phyloP scores from a whole-genome alignment of 2,797 vertebrate species.

The Danio jaintianensis region DNA sequence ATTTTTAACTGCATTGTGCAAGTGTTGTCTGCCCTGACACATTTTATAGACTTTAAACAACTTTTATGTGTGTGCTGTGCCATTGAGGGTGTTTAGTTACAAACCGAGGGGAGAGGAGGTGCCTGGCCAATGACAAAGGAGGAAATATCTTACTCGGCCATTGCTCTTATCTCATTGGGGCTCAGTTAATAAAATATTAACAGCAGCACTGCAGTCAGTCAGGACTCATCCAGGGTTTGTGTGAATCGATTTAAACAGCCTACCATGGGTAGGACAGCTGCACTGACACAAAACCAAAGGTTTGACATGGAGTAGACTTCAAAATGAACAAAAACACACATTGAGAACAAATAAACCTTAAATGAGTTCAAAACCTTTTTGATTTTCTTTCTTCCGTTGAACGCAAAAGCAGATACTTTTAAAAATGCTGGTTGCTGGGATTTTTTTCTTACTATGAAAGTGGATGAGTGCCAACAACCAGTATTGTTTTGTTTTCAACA shows the following conservation, averaged over 20 bases:
- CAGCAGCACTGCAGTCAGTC: slow-evolving; percentile 64
- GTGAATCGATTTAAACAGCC: neutral
- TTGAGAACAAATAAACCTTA: neutral
- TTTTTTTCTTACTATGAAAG: no score
- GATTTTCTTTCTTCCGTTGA: no score
- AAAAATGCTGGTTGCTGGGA: no score
- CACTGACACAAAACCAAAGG: neutral
- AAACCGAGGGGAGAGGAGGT: slow-evolving; percentile 62
- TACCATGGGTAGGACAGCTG: neutral
- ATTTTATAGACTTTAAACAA: slow-evolving; percentile 9
- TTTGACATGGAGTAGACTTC: neutral
- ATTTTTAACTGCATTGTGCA: neutral
- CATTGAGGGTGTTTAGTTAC: slow-evolving; percentile 65
- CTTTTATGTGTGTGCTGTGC: neutral
- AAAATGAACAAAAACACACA: neutral
- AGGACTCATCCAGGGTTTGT: slow-evolving; percentile 39
- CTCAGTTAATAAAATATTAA: slow-evolving; percentile 78
- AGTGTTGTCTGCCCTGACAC: neutral
- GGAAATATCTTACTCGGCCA: slow-evolving; percentile 70
- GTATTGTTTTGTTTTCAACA: no score
- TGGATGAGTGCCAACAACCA: no score
- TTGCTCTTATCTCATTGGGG: slow-evolving; percentile 74
- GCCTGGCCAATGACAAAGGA: slow-evolving; percentile 70
- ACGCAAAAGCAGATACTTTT: no score
- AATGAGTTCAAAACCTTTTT: no score